Base-by-base conservation (phyloP, 2,113 vertebrate species). In the Acinonyx jubatus region DNA sequence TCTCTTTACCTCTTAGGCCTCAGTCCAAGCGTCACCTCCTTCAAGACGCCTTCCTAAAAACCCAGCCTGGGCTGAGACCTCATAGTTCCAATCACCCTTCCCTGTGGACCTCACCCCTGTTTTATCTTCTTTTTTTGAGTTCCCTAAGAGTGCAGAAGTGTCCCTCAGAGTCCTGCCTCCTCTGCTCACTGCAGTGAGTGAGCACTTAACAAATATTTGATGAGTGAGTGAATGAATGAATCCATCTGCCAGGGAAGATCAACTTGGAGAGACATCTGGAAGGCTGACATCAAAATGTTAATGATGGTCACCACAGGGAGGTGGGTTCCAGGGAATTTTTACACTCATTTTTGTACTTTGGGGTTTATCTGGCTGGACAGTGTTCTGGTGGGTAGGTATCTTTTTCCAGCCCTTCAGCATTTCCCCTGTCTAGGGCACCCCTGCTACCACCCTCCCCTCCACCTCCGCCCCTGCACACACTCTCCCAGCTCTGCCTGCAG, bases 401-500 rank as follows among this genome's bases (percentile, higher is more conserved):
- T 48, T 36, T 86, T 85, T 48, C 68, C n/a, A 78, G 57, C 3
- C 21, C 61, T 25, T 48, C 48, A 23, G 23, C 61, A 25, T 5
- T 29, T 94, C 25, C 27, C 80, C 23, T 7, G 8, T 11, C 78
- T 45, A 63, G 19, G 82, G 74, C 52, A 91, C 92, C 73, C 66
- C 41, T 5, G 27, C 84, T 81, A 76, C 41, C 74, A 27, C 36
- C 15, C 8, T 74, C 31, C 81, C 36, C 4, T 50, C 48, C 38
- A 78, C 66, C 38, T 36, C 33, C n/a, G 1, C 38, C 71, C 38
- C 71, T 16, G 4, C 48, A 36, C 41, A 36, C 16, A 41, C n/a
- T 92, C 82, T 91, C 87, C 27, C 6, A 45, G 87, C 61, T 81
- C 88, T 78, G 73, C 79, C 65, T 48, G 41, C 33, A 87, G 97